Evolutionary conservation across 2,113 vertebrate species (phyloP), one percentile per base, ranked within the genome.

Genomic region (Picathartes gymnocephalus): DNA sequence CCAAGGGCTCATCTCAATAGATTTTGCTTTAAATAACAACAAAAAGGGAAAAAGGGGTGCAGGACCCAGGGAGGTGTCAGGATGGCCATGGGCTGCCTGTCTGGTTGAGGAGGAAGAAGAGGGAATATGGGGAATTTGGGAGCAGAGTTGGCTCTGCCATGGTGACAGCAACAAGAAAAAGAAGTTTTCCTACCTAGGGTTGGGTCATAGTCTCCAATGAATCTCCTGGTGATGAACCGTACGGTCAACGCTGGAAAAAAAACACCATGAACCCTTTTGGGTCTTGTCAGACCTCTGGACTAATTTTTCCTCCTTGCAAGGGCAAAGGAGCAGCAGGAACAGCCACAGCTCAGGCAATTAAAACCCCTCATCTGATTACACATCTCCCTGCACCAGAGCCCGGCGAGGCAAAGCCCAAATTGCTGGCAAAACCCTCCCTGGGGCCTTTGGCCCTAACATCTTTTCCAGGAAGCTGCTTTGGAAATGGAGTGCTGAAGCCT

Each of bases 191-290:
- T 97, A 98, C 98, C 98, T 5, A 98, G 96, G 8, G 98, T 98
- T 3, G 98, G 98, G 86, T 98, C 98, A 4, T 98, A 98, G 86
- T 98, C 98, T 19, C 98, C 98, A 28, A 98, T 98, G 95, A 98
- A 98, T 28, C 98, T 96, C 92, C 96, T 98, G 81, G 98, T 98
- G 96, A 98, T 98, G 96, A 98, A 98, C 58, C 98, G 95, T 2
- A 98, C 98, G 0, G 98, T 98, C 90, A 98, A 7, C 0, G 98
- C 98, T 98, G 95, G 15, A 74, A 86, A 37, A 45, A 25, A 13
- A 28, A 0, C 47, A 92, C 64, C 60, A 21, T 1, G 11, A 81
- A 17, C 4, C 4, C 25, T 15, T 33, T 2, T 45, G 39, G 45
- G 69, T n/a, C 10, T 6, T 14, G 7, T 39, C 15, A 23, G 39